Base-by-base conservation (phyloP, 2,113 vertebrate species). In the Nettapus auritus region DNA sequence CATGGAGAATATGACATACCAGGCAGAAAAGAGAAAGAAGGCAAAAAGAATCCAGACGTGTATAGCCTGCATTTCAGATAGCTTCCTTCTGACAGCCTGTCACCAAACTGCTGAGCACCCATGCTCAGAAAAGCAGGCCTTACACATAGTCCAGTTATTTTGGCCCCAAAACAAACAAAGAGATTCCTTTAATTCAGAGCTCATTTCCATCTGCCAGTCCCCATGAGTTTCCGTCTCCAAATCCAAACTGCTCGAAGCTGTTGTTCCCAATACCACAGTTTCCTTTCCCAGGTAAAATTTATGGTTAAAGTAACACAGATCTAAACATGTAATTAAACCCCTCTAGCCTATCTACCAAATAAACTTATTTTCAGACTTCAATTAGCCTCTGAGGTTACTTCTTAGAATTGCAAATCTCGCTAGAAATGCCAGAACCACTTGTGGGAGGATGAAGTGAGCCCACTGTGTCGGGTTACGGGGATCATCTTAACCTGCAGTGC, bases 271-370 rank as follows among this genome's bases (percentile, higher is more conserved):
- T 40, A 26, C 74, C 38, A 17, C 57, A 57, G 33, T n/a, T 42
- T 84, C 70, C 70, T 82, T 57, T 76, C 67, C 91, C 67, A 55
- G 62, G 70, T n/a, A 87, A 40, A 87, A 93, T 62, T 25, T 91
- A 53, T 57, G 81, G 77, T 94, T 66, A 57, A 89, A 94, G 48
- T 62, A 79, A 76, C 36, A 26, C 62, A 20, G 62, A 68, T 56
- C 34, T 73, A 62, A 84, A 78, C 53, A 76, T 1, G 0, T 53
- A 68, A 85, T 82, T 82, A 93, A 92, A 3, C 11, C 13, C 55
- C 52, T 87, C 53, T 38, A 84, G 86, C 84, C 81, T 78, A 94
- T 81, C 70, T 57, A 93, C 66, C 62, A 78, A 33, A 80, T 28
- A 80, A 93, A 89, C 64, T 81, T 23, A 28, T 76, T 90, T 86